Base-by-base conservation (phyloP, 53 echinoderm and acorn worm genomes). In the Holothuria leucospilota region DNA sequence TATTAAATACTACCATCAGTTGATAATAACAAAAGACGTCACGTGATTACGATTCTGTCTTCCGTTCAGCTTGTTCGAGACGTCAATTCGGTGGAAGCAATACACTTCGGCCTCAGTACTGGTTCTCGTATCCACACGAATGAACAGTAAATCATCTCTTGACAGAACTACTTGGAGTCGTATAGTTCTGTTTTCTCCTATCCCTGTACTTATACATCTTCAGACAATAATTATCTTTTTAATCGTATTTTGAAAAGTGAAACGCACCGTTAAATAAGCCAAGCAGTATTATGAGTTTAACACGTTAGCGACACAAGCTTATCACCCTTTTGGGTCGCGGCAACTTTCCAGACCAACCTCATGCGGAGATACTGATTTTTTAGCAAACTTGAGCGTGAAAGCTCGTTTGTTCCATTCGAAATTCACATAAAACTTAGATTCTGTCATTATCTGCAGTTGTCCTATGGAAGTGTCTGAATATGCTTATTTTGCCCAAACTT, bases 291-390 rank as follows among this genome's bases (percentile, higher is more conserved):
- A 75, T 75, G 75, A 75, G 39, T 75, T 75, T 52, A 75, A 75
- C 75, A 75, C 75, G 49, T 75, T 75, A 26, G 75, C 23, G 52
- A 75, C 75, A 75, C 75, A 49, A 52, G 75, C 75, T 75, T 75
- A 75, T 75, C 75, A 75, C 75, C 75, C 75, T 49, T 52, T 52
- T 52, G 25, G 52, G 23, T 51, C 51, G 52, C 51, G 15, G 75
- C 51, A 75, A 75, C 21, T 8, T 46, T 49, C 5, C 25, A 25
- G 51, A 20, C 52, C 75, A 46, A 75, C 75, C 75, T 26, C 75
- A 75, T 75, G 75, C 53, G 52, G 75, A 14, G 75, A 30, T 56
- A 23, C 51, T 51, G 75, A 26, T 51, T 75, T 75, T 28, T 51
- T 27, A 52, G 75, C 51, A 27, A 49, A 25, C 75, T 52, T 51